Evolutionary conservation across 2,113 vertebrate species (phyloP).

Genomic region (Hydrochoerus hydrochaeris): DNA sequence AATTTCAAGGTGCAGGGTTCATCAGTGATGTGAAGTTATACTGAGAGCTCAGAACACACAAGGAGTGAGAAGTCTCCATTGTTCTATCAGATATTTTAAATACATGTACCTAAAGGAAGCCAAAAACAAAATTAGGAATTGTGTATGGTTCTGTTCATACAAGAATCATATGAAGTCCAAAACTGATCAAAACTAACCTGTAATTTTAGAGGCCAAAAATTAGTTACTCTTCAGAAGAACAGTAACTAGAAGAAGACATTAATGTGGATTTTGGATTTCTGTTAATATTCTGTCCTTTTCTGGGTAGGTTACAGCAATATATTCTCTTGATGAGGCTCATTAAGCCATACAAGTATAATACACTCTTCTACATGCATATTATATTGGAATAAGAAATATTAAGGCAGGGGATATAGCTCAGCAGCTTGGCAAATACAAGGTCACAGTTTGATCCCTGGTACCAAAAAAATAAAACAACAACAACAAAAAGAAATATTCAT

Average conservation of each 20-base stretch:
- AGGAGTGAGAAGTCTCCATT: not conserved
- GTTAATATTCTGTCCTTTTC: not conserved
- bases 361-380: not conserved
- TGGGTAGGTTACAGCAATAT: not conserved
- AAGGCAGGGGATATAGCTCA: too few species aligned
- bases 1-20: not conserved
- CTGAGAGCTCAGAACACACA: not conserved
- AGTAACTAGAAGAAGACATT: not conserved
- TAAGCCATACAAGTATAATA: not conserved
- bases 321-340: not conserved
- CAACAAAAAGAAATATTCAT: not conserved
- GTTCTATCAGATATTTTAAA: not conserved
- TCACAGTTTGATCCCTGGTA: too few species aligned
- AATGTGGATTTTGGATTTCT: conserved; percentile 6
- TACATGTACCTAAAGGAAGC: not conserved
- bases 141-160: not conserved
- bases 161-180: not conserved
- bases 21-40: not conserved
- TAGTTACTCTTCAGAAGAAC: not conserved
- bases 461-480: too few species aligned
- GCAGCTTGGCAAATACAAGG: too few species aligned
- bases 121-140: not conserved
- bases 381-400: not conserved
- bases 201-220: not conserved
- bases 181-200: not conserved